A percentile compares a stretch with the other conserved stretches of the same genome.
Evolutionary conservation across 2,888 invertebrate genomes (phyloP).

Genomic region (Metopia argyrocephala): DNA sequence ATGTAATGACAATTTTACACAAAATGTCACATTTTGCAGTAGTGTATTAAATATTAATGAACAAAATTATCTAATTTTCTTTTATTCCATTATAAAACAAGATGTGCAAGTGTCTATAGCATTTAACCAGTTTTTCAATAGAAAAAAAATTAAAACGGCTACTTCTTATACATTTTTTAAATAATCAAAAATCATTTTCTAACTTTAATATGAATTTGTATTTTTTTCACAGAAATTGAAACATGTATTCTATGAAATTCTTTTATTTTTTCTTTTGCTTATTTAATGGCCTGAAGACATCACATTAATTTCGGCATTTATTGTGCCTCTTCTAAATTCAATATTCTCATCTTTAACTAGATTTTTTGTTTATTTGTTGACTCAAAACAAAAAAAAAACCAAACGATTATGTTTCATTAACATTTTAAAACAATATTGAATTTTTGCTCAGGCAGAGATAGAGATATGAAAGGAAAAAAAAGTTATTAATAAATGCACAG

Average conservation of each 20-base stretch:
- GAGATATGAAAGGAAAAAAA: not conserved
- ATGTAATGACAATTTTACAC: no score
- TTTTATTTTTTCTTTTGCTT: not conserved
- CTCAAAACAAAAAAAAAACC: not conserved
- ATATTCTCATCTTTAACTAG: not conserved
- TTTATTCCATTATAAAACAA: no score
- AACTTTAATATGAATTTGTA: no score
- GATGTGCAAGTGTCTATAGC: no score
- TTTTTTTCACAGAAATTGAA: no score
- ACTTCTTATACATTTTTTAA: not conserved
- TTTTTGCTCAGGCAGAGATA: not conserved
- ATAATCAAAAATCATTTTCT: no score
- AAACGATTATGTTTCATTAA: conserved; percentile 16
- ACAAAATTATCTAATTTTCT: no score
- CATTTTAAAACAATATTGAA: conserved; percentile 28
- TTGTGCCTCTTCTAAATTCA: conserved; percentile 17
- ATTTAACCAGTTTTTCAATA: no score
- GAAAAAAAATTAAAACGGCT: no score
- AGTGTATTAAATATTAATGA: no score
- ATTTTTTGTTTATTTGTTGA: not conserved
- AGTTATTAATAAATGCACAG: conserved; percentile 34
- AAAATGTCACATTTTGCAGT: no score
- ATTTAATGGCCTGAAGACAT: not conserved
- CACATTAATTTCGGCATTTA: not conserved
- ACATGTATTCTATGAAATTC: no score